Evolutionary conservation across 2,113 vertebrate genomes (phyloP).

Genomic region (Lycaon pictus): DNA sequence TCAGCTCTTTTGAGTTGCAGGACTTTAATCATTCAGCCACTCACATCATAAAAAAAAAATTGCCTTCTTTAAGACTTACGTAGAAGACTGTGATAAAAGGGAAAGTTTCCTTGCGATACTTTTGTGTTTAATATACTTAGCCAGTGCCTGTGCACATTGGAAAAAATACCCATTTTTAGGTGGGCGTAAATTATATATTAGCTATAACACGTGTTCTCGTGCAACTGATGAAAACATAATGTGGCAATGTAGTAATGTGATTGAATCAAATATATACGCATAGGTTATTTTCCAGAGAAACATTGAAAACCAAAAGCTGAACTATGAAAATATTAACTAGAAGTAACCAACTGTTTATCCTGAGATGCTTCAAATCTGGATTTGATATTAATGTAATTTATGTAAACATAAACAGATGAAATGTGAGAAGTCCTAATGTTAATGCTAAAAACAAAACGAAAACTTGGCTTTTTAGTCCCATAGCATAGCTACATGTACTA

Average conservation of each 20-base stretch:
- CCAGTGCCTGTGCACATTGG: background rate
- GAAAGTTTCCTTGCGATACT: background rate
- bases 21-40: constrained; percentile 34
- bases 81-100: background rate
- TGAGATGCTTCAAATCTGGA: constrained; percentile 75
- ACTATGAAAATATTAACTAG: constrained; percentile 70
- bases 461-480: constrained; percentile 69
- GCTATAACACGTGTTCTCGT: background rate
- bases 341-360: constrained; percentile 78
- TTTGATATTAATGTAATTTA: constrained; percentile 71
- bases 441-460: constrained; percentile 76
- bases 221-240: constrained; percentile 24
- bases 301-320: constrained; percentile 59
- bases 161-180: constrained; percentile 46
- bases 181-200: constrained; percentile 9
- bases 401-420: constrained; percentile 81
- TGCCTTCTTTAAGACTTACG: background rate
- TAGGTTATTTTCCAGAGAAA: constrained; percentile 58
- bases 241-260: background rate
- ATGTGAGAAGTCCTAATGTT: constrained; percentile 71
- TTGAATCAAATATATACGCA: constrained; percentile 23
- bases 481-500: constrained; percentile 54
- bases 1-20: background rate
- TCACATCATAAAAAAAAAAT: background rate
- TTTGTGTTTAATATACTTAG: background rate